phyloP scores from a whole-genome alignment of 2,888 invertebrate genomes.

The Cremastinae sp. region DNA sequence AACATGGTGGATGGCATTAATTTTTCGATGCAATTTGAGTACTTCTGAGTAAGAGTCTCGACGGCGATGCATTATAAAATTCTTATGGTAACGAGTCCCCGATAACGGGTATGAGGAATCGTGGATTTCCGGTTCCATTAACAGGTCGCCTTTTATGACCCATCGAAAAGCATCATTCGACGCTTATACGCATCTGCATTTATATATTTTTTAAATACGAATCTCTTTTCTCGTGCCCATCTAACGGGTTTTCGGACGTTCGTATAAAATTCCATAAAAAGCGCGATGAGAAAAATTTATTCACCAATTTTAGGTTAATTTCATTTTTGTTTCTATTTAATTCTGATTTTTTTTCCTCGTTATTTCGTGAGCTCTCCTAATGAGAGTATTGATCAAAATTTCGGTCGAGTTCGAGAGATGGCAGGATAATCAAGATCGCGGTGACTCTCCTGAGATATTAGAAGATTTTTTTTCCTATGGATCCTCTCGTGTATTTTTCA shows the following conservation, averaged over 20 bases:
- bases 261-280: constrained; percentile 30
- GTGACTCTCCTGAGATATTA: constrained; percentile 12
- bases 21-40: constrained; percentile 3
- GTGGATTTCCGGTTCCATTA: constrained; percentile 59
- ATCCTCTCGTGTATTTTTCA: constrained; percentile 33
- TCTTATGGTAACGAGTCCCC: constrained; percentile 52
- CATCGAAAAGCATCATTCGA: not conserved
- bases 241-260: not conserved
- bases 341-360: not conserved
- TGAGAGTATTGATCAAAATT: no score
- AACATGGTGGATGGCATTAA: constrained; percentile 9
- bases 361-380: not conserved
- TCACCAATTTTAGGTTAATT: not conserved
- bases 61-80: constrained; percentile 30
- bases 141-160: constrained; percentile 48
- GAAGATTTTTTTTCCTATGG: constrained; percentile 26
- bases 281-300: not conserved
- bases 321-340: not conserved
- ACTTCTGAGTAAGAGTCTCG: not conserved
- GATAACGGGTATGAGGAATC: constrained; percentile 52
- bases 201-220: not conserved
- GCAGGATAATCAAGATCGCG: not conserved
- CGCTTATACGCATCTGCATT: not conserved
- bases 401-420: constrained; percentile 5
- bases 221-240: constrained; percentile 9